Evolutionary conservation across 2,113 vertebrate species (phyloP).

Genomic region (Furnarius figulus): DNA sequence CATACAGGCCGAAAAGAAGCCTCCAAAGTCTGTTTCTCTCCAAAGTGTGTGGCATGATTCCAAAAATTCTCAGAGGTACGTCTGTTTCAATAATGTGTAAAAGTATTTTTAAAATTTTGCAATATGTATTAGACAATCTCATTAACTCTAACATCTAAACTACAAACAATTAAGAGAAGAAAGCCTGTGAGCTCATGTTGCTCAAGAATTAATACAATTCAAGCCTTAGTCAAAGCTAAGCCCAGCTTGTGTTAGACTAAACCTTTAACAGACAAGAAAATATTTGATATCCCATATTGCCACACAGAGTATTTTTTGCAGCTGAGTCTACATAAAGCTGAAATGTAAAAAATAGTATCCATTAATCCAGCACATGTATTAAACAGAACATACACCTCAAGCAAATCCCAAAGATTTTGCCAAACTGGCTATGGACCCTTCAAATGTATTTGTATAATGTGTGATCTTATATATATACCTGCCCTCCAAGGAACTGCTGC

Average conservation of each 20-base stretch:
- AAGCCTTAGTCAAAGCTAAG: background rate
- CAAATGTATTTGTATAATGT: background rate
- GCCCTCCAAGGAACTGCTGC: slow-evolving; percentile 79
- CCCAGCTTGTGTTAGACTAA: background rate
- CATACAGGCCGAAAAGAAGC: slow-evolving; percentile 82
- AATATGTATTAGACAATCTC: background rate
- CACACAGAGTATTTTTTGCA: background rate
- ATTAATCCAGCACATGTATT: background rate
- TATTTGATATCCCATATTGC: background rate
- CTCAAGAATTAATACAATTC: background rate
- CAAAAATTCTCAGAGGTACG: slow-evolving; percentile 86
- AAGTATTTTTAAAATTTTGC: background rate
- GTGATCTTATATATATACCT: slow-evolving; percentile 55
- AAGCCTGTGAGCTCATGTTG: background rate
- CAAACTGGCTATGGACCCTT: background rate
- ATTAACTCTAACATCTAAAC: background rate
- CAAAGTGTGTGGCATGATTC: slow-evolving; percentile 76
- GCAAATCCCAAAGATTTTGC: background rate
- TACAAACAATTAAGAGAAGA: background rate
- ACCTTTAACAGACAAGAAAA: background rate
- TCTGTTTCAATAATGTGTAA: slow-evolving; percentile 73
- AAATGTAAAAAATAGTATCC: background rate
- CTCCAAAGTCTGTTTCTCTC: slow-evolving; percentile 84
- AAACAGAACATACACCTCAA: background rate
- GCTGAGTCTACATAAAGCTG: background rate